phyloP scores from a whole-genome alignment of 1,140 invertebrate species.

The Stegodyphus mimosarum region DNA sequence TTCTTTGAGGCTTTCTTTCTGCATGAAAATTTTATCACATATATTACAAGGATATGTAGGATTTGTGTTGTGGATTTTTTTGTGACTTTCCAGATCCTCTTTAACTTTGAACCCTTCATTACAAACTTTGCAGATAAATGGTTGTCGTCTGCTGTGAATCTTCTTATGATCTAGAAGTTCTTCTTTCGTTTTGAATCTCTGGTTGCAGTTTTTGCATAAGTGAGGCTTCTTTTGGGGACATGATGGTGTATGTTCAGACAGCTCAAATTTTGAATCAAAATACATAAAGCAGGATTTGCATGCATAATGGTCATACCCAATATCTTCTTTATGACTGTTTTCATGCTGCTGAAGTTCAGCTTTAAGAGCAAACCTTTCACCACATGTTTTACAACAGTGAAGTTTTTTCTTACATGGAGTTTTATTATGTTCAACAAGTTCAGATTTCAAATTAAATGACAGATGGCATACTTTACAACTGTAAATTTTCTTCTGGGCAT shows the following conservation, averaged over 20 bases:
- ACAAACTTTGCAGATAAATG: slow-evolving; percentile 56
- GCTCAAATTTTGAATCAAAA: slow-evolving; percentile 25
- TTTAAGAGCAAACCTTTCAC: background rate
- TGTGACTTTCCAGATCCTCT: slow-evolving; percentile 38
- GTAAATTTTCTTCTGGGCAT: slow-evolving; percentile 28
- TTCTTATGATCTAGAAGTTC: slow-evolving; percentile 54
- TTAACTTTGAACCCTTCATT: slow-evolving; percentile 45
- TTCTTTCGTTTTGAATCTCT: slow-evolving; percentile 36
- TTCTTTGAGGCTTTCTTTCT: slow-evolving; percentile 26
- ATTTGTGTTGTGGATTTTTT: slow-evolving; percentile 45
- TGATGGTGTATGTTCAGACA: background rate
- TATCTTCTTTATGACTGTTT: background rate
- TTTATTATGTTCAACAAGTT: background rate
- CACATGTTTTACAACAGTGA: slow-evolving; percentile 18
- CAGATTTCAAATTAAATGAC: slow-evolving; percentile 10
- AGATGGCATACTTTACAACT: slow-evolving; percentile 5
- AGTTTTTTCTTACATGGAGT: background rate
- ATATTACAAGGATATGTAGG: slow-evolving; percentile 55
- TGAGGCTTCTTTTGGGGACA: slow-evolving; percentile 7
- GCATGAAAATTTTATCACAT: slow-evolving; percentile 37
- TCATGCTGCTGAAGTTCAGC: background rate
- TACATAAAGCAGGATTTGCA: slow-evolving; percentile 16
- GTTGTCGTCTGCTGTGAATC: slow-evolving; percentile 52
- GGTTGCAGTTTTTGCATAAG: slow-evolving; percentile 46
- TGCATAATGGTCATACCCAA: background rate